These are phyloP conservation scores for Rhabdophis nuchalis DNA, from an alignment of 2,797 vertebrate genomes.

Conservation along the genomic window DNA sequence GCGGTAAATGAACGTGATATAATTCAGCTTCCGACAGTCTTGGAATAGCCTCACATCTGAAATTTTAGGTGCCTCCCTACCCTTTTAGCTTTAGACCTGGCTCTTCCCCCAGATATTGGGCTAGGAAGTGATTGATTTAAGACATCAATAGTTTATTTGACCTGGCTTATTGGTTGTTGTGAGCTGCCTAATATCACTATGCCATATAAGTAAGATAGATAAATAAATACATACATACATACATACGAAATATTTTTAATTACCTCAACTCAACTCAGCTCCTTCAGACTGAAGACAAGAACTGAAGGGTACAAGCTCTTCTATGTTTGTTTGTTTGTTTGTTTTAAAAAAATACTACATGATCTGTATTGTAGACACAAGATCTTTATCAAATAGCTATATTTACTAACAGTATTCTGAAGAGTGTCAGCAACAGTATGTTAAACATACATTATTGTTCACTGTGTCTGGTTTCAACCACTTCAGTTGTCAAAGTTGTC, in stretches of 20 bases:
- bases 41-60: not conserved
- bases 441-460: not conserved
- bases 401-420: not conserved
- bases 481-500: not conserved
- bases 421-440: not conserved
- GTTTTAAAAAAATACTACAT: not conserved
- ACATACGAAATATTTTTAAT: not conserved
- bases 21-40: not conserved
- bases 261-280: not conserved
- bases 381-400: not conserved
- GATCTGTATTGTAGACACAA: not conserved
- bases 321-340: too few relatives aligned
- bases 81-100: not conserved
- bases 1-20: not conserved
- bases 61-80: not conserved
- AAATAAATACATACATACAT: not conserved
- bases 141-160: not conserved
- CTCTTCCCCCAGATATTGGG: not conserved
- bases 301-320: not conserved
- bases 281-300: not conserved
- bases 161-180: not conserved
- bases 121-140: not conserved
- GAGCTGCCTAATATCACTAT: not conserved
- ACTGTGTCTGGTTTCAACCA: not conserved
- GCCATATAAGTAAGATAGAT: not conserved